phyloP scores from a whole-genome alignment of 2,797 vertebrate species.

The Esox masquinongy region DNA sequence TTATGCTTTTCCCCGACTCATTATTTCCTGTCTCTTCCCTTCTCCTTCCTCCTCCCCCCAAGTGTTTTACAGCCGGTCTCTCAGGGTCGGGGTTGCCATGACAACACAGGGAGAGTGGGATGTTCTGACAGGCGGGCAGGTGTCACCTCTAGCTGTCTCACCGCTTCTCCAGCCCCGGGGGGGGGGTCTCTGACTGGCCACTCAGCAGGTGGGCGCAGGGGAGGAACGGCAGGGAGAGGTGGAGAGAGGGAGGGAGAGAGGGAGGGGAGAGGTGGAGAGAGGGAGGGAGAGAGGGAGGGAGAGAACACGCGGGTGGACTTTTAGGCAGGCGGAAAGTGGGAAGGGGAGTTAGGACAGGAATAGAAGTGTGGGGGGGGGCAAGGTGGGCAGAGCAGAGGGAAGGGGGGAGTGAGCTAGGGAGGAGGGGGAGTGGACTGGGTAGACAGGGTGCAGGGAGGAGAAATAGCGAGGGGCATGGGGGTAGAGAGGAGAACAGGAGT shows the following conservation, averaged over 20 bases:
- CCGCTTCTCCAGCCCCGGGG: not conserved
- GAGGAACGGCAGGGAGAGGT: not conserved
- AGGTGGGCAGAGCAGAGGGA: too few relatives aligned
- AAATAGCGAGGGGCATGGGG: too few relatives aligned
- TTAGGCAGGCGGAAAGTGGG: too few relatives aligned
- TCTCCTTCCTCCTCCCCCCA: not conserved
- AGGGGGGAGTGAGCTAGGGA: too few relatives aligned
- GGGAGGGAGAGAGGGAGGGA: not conserved
- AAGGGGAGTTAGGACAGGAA: too few relatives aligned
- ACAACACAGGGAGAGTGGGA: not conserved
- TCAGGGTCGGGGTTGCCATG: not conserved
- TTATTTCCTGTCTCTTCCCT: too few relatives aligned
- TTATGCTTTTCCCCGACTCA: not conserved
- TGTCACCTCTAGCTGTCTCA: conserved; percentile 1
- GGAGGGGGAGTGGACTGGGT: too few relatives aligned
- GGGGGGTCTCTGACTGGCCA: not conserved
- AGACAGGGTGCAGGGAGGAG: too few relatives aligned
- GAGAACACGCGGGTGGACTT: too few relatives aligned
- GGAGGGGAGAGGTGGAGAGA: too few relatives aligned
- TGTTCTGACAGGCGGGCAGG: not conserved
- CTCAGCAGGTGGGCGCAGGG: not conserved
- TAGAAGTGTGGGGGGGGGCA: too few relatives aligned
- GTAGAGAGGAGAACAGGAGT: too few relatives aligned
- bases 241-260: not conserved
- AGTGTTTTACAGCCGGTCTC: not conserved